Percentiles rank a stretch among this genome's conserved stretches.
Conservation (phyloP, 2,888 invertebrate species). For the Lithophane socia region DNA sequence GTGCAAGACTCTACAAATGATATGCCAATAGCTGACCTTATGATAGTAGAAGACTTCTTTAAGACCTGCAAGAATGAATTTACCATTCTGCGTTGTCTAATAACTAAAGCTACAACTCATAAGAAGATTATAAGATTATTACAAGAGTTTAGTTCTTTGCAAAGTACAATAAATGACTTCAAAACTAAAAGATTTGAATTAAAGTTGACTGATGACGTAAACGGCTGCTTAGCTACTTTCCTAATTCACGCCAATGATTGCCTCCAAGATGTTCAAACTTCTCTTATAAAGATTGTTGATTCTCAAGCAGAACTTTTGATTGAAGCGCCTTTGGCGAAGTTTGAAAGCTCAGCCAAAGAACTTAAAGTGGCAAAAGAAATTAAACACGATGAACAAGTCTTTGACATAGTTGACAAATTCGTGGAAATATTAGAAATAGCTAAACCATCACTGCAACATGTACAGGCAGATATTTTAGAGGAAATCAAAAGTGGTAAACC, state of each 20-base stretch:
- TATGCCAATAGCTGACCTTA: slow-evolving; percentile 75
- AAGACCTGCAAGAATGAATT: slow-evolving; percentile 81
- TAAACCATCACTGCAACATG: slow-evolving; percentile 68
- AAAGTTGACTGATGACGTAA: slow-evolving; percentile 73
- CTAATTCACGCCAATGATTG: slow-evolving; percentile 76
- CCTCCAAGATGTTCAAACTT: slow-evolving; percentile 73
- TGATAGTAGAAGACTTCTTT: slow-evolving; percentile 81
- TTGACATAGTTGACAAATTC: slow-evolving; percentile 57
- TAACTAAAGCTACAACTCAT: slow-evolving; percentile 77
- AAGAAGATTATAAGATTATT: slow-evolving; percentile 83
- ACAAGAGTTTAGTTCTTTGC: slow-evolving; percentile 79
- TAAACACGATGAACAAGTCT: slow-evolving; percentile 52
- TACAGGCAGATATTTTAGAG: slow-evolving; percentile 67
- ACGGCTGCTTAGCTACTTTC: slow-evolving; percentile 73
- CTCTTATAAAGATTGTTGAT: slow-evolving; percentile 76
- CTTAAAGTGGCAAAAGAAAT: slow-evolving; percentile 58
- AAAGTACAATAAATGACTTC: slow-evolving; percentile 75
- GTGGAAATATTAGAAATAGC: slow-evolving; percentile 65
- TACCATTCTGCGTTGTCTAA: slow-evolving; percentile 77
- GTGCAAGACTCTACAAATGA: slow-evolving; percentile 76
- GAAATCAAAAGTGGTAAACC: slow-evolving; percentile 68
- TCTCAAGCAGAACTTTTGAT: slow-evolving; percentile 77
- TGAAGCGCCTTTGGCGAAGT: slow-evolving; percentile 71
- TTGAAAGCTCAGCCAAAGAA: slow-evolving; percentile 65
- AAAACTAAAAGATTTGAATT: slow-evolving; percentile 71